Evolutionary conservation across 2,888 invertebrate genomes (phyloP).

Genomic region (Drosophila subquinaria): DNA sequence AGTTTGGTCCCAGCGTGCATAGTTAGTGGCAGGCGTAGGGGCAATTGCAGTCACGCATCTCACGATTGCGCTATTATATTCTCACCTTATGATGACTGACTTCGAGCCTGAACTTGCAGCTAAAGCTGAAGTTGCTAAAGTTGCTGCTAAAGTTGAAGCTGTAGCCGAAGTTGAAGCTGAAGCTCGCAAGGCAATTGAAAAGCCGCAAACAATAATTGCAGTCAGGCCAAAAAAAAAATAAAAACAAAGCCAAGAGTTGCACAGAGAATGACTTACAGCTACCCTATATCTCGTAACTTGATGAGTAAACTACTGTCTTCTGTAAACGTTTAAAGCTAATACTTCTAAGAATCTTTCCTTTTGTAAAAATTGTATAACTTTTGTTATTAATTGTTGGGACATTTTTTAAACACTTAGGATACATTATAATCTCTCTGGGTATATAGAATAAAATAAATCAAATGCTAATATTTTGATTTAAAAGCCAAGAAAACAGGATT

Average conservation of each 20-base stretch:
- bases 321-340: too few species aligned
- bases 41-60: conserved; percentile 85
- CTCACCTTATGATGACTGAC: conserved; percentile 81
- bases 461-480: too few species aligned
- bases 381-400: neutral
- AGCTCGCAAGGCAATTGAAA: conserved; percentile 71
- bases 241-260: conserved; percentile 1
- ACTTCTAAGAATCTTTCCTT: too few species aligned
- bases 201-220: conserved; percentile 80
- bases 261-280: neutral
- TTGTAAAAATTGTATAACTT: neutral
- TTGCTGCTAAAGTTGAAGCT: conserved; percentile 21
- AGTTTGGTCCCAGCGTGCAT: conserved; percentile 46
- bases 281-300: conserved; percentile 17
- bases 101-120: conserved; percentile 38
- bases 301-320: neutral
- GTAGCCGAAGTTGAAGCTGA: conserved; percentile 20
- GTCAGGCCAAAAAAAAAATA: conserved; percentile 42
- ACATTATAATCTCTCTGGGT: neutral
- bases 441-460: neutral
- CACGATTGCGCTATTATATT: conserved; percentile 85
- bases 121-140: conserved; percentile 11
- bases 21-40: conserved; percentile 69
- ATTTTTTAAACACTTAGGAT: neutral
- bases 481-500: too few species aligned